Evolutionary conservation across 2,797 vertebrate species (phyloP), one percentile per base, ranked within the genome.

Genomic region (Dermochelys coriacea): DNA sequence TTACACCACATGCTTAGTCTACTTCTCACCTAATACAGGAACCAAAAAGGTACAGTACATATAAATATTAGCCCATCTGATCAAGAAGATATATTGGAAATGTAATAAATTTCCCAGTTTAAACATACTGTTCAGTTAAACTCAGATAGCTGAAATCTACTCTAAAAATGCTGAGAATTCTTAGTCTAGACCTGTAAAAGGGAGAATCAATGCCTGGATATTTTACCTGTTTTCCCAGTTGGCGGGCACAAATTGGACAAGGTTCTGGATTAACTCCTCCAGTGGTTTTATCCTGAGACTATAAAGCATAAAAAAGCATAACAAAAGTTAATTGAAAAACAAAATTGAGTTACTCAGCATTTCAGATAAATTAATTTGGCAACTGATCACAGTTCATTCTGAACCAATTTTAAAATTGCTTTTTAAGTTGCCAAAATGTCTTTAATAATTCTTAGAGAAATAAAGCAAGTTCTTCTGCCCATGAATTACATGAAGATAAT

Each of bases 221-320:
- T 68, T 97, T 99, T 96, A 99, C 99, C 98, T 99, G 99, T 94
- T 99, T 99, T 77, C 99, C 99, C 78, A 99, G 98, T 0, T 99
- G 98, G 34, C 99, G 99, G 54, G 99, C 98, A 97, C 99, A 99
- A 97, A 99, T 99, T 6, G 99, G 99, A 98, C 99, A 99, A 0
- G 99, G 99, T 94, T 99, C 99, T 80, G 99, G 99, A 98, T 99
- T 99, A 97, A 99, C 95, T 37, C 99, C 99, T 87, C 99, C 99
- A 19, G 99, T 99, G 1, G 99, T 99, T 97, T 99, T 99, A 98
- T 99, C 99, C 98, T 99, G 99, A 95, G 99, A 99, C 99, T 99
- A 86, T 23, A 95, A 94, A 89, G 74, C 12, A 92, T 64, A 27
- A 85, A 82, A 83, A 74, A 92, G 81, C 80, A 83, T 85, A 89